Conservation (phyloP, 1,140 invertebrate genomes). For the Conus betulinus region DNA sequence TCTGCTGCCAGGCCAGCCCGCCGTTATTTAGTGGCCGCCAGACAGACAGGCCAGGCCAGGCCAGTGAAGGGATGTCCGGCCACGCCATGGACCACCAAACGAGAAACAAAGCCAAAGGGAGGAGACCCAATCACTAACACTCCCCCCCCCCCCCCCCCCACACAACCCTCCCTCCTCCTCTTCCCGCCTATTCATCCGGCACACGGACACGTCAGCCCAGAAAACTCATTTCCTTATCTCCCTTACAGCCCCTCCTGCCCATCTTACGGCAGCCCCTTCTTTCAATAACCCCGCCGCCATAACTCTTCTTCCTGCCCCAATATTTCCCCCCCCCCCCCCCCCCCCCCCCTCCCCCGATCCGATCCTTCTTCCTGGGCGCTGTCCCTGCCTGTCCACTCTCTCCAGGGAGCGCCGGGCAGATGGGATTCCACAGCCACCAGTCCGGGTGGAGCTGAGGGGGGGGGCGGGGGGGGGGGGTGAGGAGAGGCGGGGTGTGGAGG, state of each 20-base stretch:
- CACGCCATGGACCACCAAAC: not conserved
- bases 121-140: not conserved
- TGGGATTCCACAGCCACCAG: not conserved
- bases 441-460: not conserved
- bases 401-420: not conserved
- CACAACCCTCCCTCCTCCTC: not conserved
- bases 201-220: not conserved
- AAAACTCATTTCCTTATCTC: constrained; percentile 29
- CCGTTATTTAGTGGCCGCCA: not conserved
- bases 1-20: not conserved
- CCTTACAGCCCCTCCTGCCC: constrained; percentile 6
- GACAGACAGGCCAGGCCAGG: not conserved
- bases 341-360: not conserved
- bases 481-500: not conserved
- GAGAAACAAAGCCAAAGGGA: not conserved
- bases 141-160: not conserved
- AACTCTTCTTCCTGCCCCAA: not conserved
- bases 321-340: not conserved
- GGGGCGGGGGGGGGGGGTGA: not conserved
- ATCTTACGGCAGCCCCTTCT: not conserved
- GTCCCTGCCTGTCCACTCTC: not conserved
- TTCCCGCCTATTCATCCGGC: not conserved
- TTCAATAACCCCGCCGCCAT: constrained; percentile 10
- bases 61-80: not conserved
- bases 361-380: not conserved